phyloP scores from a whole-genome alignment of 2,888 invertebrate genomes.

The Tanypteryx hageni region DNA sequence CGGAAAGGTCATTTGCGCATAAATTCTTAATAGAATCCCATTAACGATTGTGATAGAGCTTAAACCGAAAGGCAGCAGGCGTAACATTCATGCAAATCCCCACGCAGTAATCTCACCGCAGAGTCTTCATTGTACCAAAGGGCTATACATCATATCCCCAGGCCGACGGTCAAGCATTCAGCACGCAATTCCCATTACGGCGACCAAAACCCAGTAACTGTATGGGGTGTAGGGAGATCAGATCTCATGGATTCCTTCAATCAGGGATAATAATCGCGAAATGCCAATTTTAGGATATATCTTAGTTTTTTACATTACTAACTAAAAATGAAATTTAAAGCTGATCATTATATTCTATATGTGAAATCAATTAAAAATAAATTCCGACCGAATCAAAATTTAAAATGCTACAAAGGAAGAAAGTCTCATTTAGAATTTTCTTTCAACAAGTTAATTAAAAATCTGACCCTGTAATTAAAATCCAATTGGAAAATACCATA shows the following conservation, averaged over 20 bases:
- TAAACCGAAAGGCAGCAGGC: not conserved
- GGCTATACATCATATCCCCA: constrained; percentile 2
- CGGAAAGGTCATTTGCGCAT: not conserved
- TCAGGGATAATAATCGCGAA: not conserved
- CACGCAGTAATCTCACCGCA: constrained; percentile 44
- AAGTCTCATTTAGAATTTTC: not conserved
- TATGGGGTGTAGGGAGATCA: constrained; percentile 8
- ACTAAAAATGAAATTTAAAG: not conserved
- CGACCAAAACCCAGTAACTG: not conserved
- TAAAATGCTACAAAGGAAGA: not conserved
- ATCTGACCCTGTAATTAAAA: not conserved
- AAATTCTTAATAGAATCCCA: constrained; percentile 14
- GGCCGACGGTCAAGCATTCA: not conserved
- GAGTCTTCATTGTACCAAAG: constrained; percentile 36
- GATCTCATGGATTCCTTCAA: not conserved
- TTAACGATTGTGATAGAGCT: not conserved
- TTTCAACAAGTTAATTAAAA: not conserved
- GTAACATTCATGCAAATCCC: not conserved
- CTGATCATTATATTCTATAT: not conserved
- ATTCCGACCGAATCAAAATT: not conserved
- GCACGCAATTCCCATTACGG: constrained; percentile 32
- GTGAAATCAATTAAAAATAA: not conserved
- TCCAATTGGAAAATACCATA: not conserved
- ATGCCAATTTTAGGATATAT: not conserved
- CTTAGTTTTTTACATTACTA: not conserved